A percentile compares a stretch with the other conserved stretches of the same genome.
Conservation (phyloP, 2,888 invertebrate genomes). For the Horisme vitalbata region DNA sequence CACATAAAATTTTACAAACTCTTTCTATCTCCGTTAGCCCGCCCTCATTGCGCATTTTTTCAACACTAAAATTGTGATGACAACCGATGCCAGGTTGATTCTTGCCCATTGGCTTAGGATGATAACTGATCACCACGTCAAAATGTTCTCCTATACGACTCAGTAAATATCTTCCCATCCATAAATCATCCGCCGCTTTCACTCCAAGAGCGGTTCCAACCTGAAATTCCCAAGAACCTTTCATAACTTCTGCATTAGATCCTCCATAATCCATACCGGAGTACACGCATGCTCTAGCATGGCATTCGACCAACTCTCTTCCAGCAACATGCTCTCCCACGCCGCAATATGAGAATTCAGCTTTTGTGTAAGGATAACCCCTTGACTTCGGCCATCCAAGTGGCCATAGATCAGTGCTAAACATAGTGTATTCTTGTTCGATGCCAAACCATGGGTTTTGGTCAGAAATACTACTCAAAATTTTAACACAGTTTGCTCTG, state of each 20-base stretch:
- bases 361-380: constrained; percentile 91
- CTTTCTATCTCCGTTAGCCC: constrained; percentile 90
- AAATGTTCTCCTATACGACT: constrained; percentile 93
- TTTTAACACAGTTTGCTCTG: constrained; percentile 85
- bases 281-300: constrained; percentile 91
- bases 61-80: constrained; percentile 95
- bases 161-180: constrained; percentile 92
- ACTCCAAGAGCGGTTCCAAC: constrained; percentile 96
- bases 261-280: constrained; percentile 96
- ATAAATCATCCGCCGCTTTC: constrained; percentile 91
- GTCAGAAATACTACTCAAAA: constrained; percentile 75
- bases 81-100: constrained; percentile 94
- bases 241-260: constrained; percentile 99
- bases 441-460: constrained; percentile 95
- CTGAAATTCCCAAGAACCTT: constrained; percentile 95
- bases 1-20: constrained; percentile 89
- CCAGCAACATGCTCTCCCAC: constrained; percentile 97
- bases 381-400: constrained; percentile 96
- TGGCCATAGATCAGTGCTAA: constrained; percentile 92
- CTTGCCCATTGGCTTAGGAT: constrained; percentile 89
- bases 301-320: constrained; percentile 96
- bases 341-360: constrained; percentile 94
- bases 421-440: constrained; percentile 94
- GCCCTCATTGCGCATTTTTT: constrained; percentile 90
- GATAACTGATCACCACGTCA: constrained; percentile 86